Conservation (phyloP, 2,888 invertebrate genomes). For the Microctonus hyperodae region DNA sequence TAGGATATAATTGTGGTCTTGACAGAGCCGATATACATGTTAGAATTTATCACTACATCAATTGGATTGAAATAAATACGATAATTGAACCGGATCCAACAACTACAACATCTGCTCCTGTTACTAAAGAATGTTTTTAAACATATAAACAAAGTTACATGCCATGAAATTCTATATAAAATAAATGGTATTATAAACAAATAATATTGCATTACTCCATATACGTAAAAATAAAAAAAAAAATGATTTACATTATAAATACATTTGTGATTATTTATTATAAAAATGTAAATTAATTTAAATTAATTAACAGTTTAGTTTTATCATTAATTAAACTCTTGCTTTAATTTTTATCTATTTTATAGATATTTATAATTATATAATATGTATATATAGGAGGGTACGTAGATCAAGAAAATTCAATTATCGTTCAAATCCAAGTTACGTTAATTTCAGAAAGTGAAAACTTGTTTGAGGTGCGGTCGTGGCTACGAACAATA, state of each 20-base stretch:
- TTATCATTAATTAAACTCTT: too few species aligned
- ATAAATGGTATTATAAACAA: too few species aligned
- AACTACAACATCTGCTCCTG: neutral
- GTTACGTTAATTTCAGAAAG: conserved; percentile 28
- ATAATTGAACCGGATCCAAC: neutral
- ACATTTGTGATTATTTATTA: too few species aligned
- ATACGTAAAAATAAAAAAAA: too few species aligned
- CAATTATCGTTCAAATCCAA: conserved; percentile 30
- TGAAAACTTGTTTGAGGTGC: conserved; percentile 22
- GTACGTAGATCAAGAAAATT: conserved; percentile 30
- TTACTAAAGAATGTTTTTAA: neutral
- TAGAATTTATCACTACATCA: neutral
- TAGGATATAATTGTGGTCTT: neutral
- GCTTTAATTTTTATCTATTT: too few species aligned
- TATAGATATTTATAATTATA: too few species aligned
- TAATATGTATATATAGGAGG: too few species aligned
- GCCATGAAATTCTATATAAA: neutral
- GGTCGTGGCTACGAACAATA: conserved; percentile 3
- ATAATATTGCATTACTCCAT: too few species aligned
- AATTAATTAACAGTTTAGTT: too few species aligned
- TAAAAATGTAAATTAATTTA: too few species aligned
- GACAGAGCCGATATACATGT: neutral
- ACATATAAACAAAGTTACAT: neutral
- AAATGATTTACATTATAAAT: too few species aligned
- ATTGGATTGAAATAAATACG: neutral